These are phyloP conservation scores for Diarsia mendica DNA, from an alignment of 2,888 invertebrate genomes.

Conservation along the genomic window DNA sequence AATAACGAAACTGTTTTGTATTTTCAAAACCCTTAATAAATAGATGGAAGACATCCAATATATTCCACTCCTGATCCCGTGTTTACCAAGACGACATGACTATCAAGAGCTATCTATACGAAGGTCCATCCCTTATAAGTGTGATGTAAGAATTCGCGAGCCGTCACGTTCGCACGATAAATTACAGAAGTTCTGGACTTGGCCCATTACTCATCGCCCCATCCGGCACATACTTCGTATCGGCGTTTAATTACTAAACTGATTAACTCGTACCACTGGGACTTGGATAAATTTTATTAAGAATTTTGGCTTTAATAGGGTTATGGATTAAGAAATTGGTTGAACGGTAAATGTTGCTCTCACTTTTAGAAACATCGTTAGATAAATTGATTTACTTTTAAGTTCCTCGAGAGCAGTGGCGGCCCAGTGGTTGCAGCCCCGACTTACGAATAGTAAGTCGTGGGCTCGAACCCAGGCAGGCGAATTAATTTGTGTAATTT, in stretches of 20 bases:
- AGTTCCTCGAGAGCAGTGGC: no score
- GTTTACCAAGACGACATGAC: slow-evolving; percentile 58
- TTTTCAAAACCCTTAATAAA: neutral
- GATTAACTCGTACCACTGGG: slow-evolving; percentile 58
- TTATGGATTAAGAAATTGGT: neutral
- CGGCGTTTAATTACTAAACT: slow-evolving; percentile 66
- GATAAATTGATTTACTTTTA: neutral
- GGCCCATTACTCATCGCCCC: slow-evolving; percentile 68
- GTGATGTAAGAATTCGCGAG: slow-evolving; percentile 64
- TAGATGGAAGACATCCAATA: slow-evolving; percentile 7
- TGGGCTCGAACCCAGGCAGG: no score
- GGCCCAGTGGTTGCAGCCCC: no score
- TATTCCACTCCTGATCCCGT: slow-evolving; percentile 23
- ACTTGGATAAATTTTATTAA: slow-evolving; percentile 57
- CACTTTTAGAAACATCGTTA: neutral
- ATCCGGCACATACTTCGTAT: slow-evolving; percentile 67
- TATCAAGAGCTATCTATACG: slow-evolving; percentile 49
- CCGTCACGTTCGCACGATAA: slow-evolving; percentile 69
- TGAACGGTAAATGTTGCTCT: slow-evolving; percentile 2
- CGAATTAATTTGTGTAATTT: no score
- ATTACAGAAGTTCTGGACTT: slow-evolving; percentile 69
- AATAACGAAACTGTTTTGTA: neutral
- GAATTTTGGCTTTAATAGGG: slow-evolving; percentile 23
- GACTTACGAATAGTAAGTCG: no score
- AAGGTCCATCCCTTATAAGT: slow-evolving; percentile 49